Evolutionary conservation across 2,888 invertebrate species (phyloP), one percentile per base, ranked within the genome.

Genomic region (Omphaloscelis lunosa): DNA sequence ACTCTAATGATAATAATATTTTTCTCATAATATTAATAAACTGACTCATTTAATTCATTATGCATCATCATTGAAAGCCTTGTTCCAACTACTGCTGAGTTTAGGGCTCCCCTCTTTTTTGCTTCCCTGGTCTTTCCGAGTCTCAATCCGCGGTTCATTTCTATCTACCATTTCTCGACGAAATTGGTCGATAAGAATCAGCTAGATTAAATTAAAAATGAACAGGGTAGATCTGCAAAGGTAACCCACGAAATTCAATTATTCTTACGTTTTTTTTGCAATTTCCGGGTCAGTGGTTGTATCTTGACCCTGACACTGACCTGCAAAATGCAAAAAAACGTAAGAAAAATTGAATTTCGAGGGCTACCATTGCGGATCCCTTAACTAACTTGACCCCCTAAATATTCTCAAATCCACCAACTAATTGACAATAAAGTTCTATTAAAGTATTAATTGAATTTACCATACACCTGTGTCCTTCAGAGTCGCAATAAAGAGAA

Each of bases 401-500:
- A 48, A 73, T 74, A 76, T 15, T 65, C 34, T 45, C 27, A 34
- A 77, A n/a, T 4, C 20, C 5, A 27, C 23, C 9, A 53, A 65
- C 23, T 67, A 70, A 76, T 86, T 82, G 58, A 41, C 51, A 69
- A 48, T 65, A 53, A 73, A 70, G 11, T 68, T 77, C 72, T 53
- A 77, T 72, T 66, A 70, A 67, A 78, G 48, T 83, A 78, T 34
- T 85, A 82, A 86, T 89, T 75, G 77, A 82, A 86, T 79, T 80
- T 77, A 59, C 48, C 71, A 70, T 62, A 87, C 91, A 92, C 90
- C 91, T 92, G 91, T 72, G 88, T 65, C 76, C 72, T 85, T 86
- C 72, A 51, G 83, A 58, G 67, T 72, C 77, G 88, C 84, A 90
- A 91, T 92, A 92, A 92, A 91, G 86, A 85, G 88, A 89, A 90